Percentiles rank a stretch among this genome's conserved stretches.
These are phyloP conservation scores for Amblyopsis rosae DNA, from an alignment of 2,113 vertebrate genomes.

Conservation along the genomic window DNA sequence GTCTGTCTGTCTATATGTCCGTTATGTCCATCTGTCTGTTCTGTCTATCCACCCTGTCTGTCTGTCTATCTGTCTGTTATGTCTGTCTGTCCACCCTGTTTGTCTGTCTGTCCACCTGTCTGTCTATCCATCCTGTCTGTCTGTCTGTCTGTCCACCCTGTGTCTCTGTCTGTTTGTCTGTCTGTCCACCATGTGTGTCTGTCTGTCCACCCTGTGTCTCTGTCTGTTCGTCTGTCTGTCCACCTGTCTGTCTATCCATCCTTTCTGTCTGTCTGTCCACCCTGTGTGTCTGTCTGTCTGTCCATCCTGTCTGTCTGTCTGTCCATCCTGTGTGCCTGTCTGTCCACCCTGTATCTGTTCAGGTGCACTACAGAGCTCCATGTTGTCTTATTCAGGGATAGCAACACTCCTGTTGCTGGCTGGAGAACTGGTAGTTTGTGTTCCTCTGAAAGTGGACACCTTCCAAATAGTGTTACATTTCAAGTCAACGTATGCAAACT, in stretches of 20 bases:
- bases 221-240: too few relatives aligned
- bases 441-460: conserved; percentile 75
- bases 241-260: too few relatives aligned
- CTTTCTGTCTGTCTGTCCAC: too few relatives aligned
- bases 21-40: too few relatives aligned
- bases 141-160: not conserved
- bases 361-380: too few relatives aligned
- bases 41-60: too few relatives aligned
- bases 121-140: conserved; percentile 19
- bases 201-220: too few relatives aligned
- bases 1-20: too few relatives aligned
- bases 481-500: conserved; percentile 56
- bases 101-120: not conserved
- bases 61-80: too few relatives aligned
- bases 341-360: conserved; percentile 16
- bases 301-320: not conserved
- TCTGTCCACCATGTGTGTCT: not conserved
- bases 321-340: conserved; percentile 4
- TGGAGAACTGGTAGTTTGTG: conserved; percentile 64
- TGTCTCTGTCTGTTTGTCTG: not conserved
- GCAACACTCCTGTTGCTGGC: conserved; percentile 64
- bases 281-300: not conserved
- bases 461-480: conserved; percentile 72
- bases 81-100: too few relatives aligned
- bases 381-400: too few relatives aligned